phyloP scores from a whole-genome alignment of 2,888 invertebrate species.

The Galerucella pusilla region DNA sequence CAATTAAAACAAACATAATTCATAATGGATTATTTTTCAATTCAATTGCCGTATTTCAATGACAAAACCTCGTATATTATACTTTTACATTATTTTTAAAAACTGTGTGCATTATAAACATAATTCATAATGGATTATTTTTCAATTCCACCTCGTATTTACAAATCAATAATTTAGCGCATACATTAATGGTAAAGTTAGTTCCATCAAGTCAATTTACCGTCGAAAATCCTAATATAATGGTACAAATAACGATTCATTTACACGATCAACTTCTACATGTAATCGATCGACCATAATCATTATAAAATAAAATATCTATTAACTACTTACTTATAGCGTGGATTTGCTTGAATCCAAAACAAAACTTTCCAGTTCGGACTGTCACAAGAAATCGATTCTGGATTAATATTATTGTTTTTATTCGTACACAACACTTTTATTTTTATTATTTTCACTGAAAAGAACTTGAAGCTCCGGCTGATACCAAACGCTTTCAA shows the following conservation, averaged over 20 bases:
- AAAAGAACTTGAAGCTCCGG: not conserved
- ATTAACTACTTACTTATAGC: not conserved
- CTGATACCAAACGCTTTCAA: not conserved
- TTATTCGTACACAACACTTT: not conserved
- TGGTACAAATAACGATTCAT: not conserved
- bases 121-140: not conserved
- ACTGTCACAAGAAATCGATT: not conserved
- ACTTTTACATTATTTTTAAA: too few relatives aligned
- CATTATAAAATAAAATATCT: not conserved
- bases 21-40: not conserved
- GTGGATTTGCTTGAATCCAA: not conserved
- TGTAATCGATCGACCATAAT: not conserved
- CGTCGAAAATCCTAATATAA: constrained; percentile 4
- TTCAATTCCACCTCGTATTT: not conserved
- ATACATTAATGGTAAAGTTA: not conserved
- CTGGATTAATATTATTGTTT: constrained; percentile 3
- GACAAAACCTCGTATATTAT: too few relatives aligned
- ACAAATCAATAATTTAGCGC: constrained; percentile 8
- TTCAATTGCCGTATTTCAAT: too few relatives aligned
- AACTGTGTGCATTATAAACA: too few relatives aligned
- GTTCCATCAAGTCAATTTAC: not conserved
- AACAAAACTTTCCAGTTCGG: not conserved
- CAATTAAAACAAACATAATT: not conserved
- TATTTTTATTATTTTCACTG: not conserved
- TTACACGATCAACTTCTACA: not conserved